Base-by-base conservation (phyloP, 2,888 invertebrate species). In the Automeris io region DNA sequence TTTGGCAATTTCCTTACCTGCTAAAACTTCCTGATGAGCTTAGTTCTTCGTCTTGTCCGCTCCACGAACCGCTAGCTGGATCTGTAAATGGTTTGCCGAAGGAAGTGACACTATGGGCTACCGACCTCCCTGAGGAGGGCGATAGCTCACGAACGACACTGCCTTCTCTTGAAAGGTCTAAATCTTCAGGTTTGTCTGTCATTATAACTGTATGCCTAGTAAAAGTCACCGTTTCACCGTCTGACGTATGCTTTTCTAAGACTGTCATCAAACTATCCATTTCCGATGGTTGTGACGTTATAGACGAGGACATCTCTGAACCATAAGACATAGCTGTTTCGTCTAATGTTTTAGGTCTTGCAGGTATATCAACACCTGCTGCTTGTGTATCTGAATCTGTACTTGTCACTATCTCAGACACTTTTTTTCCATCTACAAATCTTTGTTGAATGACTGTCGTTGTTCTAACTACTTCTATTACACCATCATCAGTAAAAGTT, bases 51-150 rank as follows among this genome's bases (percentile, higher is more conserved):
- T 88, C 87, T 43, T 87, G 87, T 19, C 87, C 87, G 45, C 87
- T 88, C 87, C 87, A 88, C 0, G 87, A 88, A 8, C 87, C 87
- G 61, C 87, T 88, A 18, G 87, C 87, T 43, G 87, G 87, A 83
- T 87, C 87, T 87, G 87, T 83, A 73, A 87, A 82, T 54, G 77
- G 82, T 87, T 87, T 87, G 63, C 87, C 83, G 47, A 82, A 80
- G 45, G 80, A 80, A 39, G 75, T 71, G 47, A 82, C 67, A 45
- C 86, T 85, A 45, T 87, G 87, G 71, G 83, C 78, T 36, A 82
- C 51, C 62, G 87, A 87, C 69, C 72, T 86, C 66, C 82, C 86
- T 1, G 87, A 87, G 56, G 86, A 85, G 57, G 87, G 87, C 47
- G 87, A 88, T 35, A 87, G 72, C 67, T 87, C 87, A 67, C 87